These are phyloP conservation scores for Onychomys leucogaster DNA, from an alignment of 2,797 vertebrate species.

Conservation along the genomic window DNA sequence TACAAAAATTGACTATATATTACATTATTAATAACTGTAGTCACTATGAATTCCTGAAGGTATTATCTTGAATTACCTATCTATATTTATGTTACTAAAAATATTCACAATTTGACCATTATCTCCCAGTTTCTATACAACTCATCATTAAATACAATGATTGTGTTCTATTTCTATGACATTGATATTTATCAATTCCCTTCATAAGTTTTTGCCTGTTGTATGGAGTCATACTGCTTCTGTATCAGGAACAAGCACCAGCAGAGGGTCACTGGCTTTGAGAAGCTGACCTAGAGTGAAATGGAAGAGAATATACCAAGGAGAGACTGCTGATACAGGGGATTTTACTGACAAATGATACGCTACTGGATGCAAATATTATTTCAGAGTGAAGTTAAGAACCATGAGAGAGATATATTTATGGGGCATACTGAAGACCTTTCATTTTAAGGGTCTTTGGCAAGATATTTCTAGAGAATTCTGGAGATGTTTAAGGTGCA, in stretches of 20 bases:
- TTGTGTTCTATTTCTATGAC: not conserved
- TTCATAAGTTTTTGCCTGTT: not conserved
- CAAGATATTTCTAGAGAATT: not conserved
- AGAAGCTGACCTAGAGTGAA: not conserved
- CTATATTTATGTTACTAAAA: not conserved
- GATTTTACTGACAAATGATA: not conserved
- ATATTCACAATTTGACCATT: not conserved
- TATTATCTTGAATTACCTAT: not conserved
- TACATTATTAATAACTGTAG: not conserved
- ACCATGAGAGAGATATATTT: not conserved
- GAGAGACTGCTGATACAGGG: not conserved
- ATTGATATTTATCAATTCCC: no score
- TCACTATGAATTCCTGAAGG: not conserved
- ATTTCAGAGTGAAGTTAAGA: no score
- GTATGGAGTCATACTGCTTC: not conserved
- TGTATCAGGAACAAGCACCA: fast-evolving
- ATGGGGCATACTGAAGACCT: not conserved
- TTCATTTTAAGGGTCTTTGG: not conserved
- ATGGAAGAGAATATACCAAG: not conserved
- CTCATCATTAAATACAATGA: not conserved
- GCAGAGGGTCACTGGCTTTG: not conserved
- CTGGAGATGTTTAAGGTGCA: not conserved
- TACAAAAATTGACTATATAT: not conserved
- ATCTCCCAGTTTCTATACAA: not conserved
- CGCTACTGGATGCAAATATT: not conserved